A percentile compares a stretch with the other conserved stretches of the same genome.
Conservation (phyloP, 2,797 vertebrate genomes). For the Botia almorhae region DNA sequence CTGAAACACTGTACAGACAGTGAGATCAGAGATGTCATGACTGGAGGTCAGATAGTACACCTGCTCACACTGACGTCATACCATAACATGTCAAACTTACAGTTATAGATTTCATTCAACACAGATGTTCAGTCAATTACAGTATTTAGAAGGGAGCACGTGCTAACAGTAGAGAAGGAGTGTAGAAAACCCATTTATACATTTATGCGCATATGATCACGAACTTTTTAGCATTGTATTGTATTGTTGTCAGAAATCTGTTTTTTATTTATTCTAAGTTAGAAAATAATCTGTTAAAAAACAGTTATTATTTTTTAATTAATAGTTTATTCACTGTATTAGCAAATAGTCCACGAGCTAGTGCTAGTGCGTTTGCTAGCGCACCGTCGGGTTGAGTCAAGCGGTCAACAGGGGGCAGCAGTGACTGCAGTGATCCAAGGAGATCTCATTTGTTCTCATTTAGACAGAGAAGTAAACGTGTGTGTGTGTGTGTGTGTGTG, state of each 20-base stretch:
- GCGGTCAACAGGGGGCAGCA: constrained; percentile 57
- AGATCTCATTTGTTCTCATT: too few species aligned
- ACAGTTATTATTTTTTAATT: neutral
- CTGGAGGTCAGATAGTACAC: neutral
- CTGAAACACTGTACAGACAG: neutral
- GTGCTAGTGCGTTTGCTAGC: too few species aligned
- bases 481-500: too few species aligned
- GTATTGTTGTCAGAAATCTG: neutral
- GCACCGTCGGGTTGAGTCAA: neutral
- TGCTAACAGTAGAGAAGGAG: neutral
- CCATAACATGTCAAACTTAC: neutral
- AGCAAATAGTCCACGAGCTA: neutral
- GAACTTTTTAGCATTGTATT: too few species aligned
- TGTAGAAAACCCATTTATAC: too few species aligned
- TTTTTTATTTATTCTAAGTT: neutral
- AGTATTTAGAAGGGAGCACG: neutral
- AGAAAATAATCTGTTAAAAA: too few species aligned
- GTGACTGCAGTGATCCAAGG: neutral
- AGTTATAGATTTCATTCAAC: neutral
- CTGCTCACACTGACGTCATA: neutral
- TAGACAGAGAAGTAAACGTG: too few species aligned
- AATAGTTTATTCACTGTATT: neutral
- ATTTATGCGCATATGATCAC: too few species aligned
- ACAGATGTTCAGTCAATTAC: neutral
- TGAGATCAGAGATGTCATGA: neutral